Conservation (phyloP, 2,797 vertebrate species). For the Pangasius macronema region DNA sequence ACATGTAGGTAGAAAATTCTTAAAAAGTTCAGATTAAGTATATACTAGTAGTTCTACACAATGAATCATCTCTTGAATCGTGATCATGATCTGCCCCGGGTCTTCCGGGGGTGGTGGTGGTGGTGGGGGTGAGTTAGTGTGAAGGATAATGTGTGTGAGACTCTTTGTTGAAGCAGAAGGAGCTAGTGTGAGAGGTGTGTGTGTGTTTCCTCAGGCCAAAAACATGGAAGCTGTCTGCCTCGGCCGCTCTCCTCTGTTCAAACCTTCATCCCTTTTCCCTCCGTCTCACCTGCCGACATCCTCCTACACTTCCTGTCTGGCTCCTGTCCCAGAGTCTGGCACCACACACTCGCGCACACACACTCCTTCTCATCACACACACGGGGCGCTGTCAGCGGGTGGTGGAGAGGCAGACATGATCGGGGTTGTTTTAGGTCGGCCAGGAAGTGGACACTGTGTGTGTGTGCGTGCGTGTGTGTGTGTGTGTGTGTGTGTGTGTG, state of each 20-base stretch:
- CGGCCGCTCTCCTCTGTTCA: background rate
- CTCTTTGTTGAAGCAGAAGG: background rate
- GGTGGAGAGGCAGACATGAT: conserved; percentile 56
- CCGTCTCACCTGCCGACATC: conserved; percentile 27
- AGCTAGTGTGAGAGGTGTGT: background rate
- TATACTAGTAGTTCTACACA: background rate
- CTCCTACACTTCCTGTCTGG: conserved; percentile 44
- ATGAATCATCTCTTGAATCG: background rate
- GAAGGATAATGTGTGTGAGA: background rate
- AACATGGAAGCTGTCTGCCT: conserved; percentile 14
- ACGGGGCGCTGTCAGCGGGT: conserved; percentile 51
- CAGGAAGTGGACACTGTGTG: conserved; percentile 53
- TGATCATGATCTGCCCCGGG: too few relatives aligned
- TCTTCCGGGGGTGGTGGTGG: background rate
- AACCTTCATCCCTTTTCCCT: conserved; percentile 9
- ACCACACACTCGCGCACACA: conserved; percentile 16
- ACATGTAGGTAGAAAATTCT: background rate
- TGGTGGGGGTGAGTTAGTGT: background rate
- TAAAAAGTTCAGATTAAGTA: background rate
- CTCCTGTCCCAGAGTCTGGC: conserved; percentile 31
- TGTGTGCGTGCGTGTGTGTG: conserved; percentile 40
- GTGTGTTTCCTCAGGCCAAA: background rate
- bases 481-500: conserved; percentile 29
- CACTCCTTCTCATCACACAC: conserved; percentile 35
- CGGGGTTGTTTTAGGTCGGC: conserved; percentile 55